A percentile compares a stretch with the other conserved stretches of the same genome.
Conservation (phyloP, 2,113 vertebrate genomes). For the Oncorhynchus mykiss region DNA sequence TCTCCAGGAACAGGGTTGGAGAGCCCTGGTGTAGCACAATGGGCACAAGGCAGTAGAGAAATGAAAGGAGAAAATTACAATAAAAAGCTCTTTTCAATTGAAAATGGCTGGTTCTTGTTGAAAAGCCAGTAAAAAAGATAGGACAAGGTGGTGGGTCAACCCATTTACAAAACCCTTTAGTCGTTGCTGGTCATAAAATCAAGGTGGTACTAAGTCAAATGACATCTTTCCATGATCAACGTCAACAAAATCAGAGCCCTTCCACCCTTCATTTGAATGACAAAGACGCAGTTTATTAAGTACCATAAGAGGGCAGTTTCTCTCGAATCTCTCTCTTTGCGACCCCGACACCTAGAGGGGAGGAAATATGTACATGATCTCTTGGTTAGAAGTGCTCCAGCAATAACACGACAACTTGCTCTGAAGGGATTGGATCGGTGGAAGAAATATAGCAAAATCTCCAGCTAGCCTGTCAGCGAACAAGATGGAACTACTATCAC, state of each 20-base stretch:
- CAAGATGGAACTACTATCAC: background rate
- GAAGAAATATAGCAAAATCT: background rate
- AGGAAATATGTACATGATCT: slow-evolving; percentile 37
- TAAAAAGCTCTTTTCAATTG: too few relatives aligned
- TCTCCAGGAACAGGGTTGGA: too few relatives aligned
- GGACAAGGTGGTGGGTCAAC: background rate
- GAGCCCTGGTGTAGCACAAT: background rate
- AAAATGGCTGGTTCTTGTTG: background rate
- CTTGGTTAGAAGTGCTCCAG: background rate
- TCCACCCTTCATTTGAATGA: slow-evolving; percentile 25
- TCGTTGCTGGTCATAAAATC: background rate
- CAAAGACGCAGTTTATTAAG: slow-evolving; percentile 13
- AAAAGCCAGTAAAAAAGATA: background rate
- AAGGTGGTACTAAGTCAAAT: background rate
- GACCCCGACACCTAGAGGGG: slow-evolving; percentile 61
- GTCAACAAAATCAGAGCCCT: background rate
- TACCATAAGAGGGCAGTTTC: slow-evolving; percentile 61
- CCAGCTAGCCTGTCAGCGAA: too few relatives aligned
- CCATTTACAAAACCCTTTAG: background rate
- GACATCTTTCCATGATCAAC: background rate
- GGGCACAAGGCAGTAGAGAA: background rate
- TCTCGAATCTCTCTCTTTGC: slow-evolving; percentile 54
- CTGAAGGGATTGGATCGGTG: background rate
- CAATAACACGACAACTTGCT: background rate
- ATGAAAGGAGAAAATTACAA: background rate